These are phyloP conservation scores for Meta bourneti DNA, from an alignment of 2,888 invertebrate species.

Conservation along the genomic window DNA sequence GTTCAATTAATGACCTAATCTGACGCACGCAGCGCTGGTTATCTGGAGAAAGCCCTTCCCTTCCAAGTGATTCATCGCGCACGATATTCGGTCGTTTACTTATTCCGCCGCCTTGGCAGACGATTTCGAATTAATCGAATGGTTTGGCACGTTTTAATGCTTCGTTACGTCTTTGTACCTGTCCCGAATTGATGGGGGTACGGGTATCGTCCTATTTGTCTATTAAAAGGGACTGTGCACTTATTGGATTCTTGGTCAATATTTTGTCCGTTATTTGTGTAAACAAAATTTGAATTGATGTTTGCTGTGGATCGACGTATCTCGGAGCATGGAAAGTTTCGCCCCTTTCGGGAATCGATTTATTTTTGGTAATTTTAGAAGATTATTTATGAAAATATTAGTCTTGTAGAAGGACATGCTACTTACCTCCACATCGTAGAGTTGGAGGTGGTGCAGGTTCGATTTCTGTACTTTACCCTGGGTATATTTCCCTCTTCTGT, in stretches of 20 bases:
- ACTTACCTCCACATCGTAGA: too few relatives aligned
- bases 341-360: neutral
- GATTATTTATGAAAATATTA: neutral
- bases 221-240: neutral
- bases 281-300: neutral
- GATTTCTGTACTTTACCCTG: too few relatives aligned
- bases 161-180: too few relatives aligned
- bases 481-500: too few relatives aligned
- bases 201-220: neutral
- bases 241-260: neutral
- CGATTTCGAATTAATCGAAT: neutral
- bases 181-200: neutral
- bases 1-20: neutral
- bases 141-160: neutral
- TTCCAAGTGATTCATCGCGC: neutral
- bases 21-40: neutral
- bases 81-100: slow-evolving; percentile 1
- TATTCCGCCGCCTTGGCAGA: neutral
- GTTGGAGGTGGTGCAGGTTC: too few relatives aligned
- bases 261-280: neutral
- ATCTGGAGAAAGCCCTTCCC: neutral
- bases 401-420: too few relatives aligned
- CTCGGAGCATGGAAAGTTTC: too few relatives aligned
- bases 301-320: neutral
- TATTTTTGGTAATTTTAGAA: neutral